Evolutionary conservation across 2,113 vertebrate species (phyloP).

Genomic region (Muscicapa adusta): DNA sequence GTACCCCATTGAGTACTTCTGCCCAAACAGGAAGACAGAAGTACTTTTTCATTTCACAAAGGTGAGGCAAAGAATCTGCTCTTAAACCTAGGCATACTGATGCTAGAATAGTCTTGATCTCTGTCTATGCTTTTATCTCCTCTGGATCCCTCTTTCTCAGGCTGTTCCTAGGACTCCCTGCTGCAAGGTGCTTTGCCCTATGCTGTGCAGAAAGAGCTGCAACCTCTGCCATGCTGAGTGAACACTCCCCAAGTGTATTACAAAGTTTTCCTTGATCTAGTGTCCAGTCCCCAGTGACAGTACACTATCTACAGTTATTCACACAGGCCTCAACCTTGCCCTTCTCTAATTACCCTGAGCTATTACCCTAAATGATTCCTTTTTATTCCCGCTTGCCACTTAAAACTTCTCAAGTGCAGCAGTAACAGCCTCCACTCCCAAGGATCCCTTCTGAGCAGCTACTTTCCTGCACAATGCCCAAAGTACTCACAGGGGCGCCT

Average conservation of each 20-base stretch:
- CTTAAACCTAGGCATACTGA: background rate
- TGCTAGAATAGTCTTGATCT: background rate
- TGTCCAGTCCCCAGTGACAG: background rate
- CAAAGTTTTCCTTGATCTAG: background rate
- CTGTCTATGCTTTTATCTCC: background rate
- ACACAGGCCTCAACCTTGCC: background rate
- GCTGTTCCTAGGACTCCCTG: background rate
- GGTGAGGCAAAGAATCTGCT: background rate
- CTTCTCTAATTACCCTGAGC: background rate
- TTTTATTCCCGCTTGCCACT: background rate
- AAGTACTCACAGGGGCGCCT: background rate
- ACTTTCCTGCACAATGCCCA: rapidly evolving
- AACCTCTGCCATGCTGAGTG: background rate
- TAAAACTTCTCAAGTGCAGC: background rate
- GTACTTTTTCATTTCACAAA: background rate
- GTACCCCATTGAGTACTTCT: background rate
- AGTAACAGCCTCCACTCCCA: background rate
- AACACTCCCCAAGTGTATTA: background rate
- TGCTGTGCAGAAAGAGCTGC: background rate
- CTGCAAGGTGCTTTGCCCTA: background rate
- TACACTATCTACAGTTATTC: background rate
- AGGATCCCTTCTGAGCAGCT: background rate
- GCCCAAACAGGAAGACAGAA: background rate
- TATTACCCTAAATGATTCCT: background rate
- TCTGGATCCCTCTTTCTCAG: background rate